Evolutionary conservation across 2,797 vertebrate species (phyloP), one percentile per base, ranked within the genome.

Genomic region (Spheniscus humboldti): DNA sequence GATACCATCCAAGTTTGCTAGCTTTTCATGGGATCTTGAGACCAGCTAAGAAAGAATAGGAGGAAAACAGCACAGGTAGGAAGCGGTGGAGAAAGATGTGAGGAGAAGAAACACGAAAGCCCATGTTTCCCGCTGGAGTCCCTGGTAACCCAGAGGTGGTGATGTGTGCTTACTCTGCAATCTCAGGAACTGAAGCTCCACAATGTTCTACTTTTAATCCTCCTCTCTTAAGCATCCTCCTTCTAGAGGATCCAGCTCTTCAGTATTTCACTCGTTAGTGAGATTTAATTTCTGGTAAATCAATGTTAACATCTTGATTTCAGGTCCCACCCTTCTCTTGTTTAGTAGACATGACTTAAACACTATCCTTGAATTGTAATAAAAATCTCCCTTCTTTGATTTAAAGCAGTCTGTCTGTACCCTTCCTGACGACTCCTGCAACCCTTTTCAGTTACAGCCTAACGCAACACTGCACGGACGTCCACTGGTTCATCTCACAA

Each of bases 101-200:
- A 79, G 8, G 14, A 74, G 22, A 73, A 76, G 45, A 62, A 85
- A 73, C 23, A 50, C 1, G 0, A 67, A 76, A 48, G 28, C 3
- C 15, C 24, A 0, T 2, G 4, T n/a, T 86, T 57, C 17, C 59
- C 7, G 0, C 0, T 55, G 47, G 20, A 79, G 63, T 4, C n/a
- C n/a, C 33, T 64, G 23, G n/a, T 45, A 85, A 68, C 25, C n/a
- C 55, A 31, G n/a, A 37, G 39, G 9, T 12, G 37, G 33, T 48
- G 39, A 24, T 0, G 0, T 27, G 35, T 18, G 43, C 23, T 59
- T 52, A 35, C 6, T 56, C 13, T 28, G 41, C 56, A 23, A 10
- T 3, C 10, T 7, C 33, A 92, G 30, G 27, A 72, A 56, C 7
- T 25, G 62, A 75, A 88, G 24, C 4, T 57, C 50, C 16, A 35